phyloP scores from a whole-genome alignment of 2,113 vertebrate species.

The Ibidorhyncha struthersii region DNA sequence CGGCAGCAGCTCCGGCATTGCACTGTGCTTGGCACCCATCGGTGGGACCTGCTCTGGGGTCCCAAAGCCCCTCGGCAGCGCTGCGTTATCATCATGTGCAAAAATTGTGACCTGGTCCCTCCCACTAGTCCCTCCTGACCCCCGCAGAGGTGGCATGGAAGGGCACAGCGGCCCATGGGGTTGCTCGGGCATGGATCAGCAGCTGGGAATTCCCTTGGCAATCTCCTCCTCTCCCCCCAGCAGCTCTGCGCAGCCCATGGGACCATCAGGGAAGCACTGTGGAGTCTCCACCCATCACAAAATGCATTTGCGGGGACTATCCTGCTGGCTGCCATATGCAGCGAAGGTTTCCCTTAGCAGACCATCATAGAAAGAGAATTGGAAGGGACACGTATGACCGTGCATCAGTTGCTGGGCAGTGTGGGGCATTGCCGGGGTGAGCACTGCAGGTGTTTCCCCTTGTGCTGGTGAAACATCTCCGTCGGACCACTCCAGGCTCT shows the following conservation, averaged over 20 bases:
- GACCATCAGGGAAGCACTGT: rapidly evolving
- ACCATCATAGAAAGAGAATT: neutral
- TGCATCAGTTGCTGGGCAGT: neutral
- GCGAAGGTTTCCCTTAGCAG: neutral
- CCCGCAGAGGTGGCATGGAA: neutral
- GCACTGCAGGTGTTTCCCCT: neutral
- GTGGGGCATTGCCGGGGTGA: neutral
- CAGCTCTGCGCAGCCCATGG: rapidly evolving
- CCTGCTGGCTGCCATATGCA: neutral
- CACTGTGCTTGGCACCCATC: rapidly evolving
- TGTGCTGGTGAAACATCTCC: neutral
- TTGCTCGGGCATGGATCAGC: neutral
- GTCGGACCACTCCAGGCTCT: neutral
- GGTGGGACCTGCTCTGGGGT: neutral
- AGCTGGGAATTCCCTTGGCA: neutral
- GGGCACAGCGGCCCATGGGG: neutral
- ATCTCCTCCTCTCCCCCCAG: neutral
- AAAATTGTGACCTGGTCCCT: neutral
- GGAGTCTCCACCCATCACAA: neutral
- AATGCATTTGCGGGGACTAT: neutral
- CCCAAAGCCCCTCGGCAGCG: rapidly evolving
- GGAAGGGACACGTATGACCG: rapidly evolving
- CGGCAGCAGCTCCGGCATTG: neutral
- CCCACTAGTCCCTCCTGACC: neutral
- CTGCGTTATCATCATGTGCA: neutral